Percentiles rank a stretch among this genome's conserved stretches.
Conservation (phyloP, 2,113 vertebrate genomes). For the Tenrec ecaudatus region DNA sequence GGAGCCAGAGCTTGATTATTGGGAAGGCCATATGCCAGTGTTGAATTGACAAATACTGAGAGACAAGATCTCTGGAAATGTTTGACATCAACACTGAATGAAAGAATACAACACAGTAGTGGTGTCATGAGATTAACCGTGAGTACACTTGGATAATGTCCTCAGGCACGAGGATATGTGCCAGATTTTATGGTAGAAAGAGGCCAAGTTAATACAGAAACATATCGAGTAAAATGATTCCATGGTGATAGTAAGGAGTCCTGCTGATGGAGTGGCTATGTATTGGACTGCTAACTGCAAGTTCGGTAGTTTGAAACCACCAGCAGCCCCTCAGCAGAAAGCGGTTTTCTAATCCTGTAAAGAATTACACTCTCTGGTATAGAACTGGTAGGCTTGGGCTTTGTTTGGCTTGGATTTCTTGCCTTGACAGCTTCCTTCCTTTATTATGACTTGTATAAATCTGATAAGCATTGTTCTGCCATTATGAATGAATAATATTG, state of each 20-base stretch:
- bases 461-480: no score
- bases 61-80: background rate
- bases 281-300: background rate
- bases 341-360: no score
- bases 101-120: background rate
- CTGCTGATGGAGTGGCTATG: background rate
- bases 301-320: background rate
- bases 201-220: background rate
- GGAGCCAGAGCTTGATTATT: background rate
- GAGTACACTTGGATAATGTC: background rate
- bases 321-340: no score
- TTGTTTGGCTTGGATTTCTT: no score
- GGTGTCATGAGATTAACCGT: background rate
- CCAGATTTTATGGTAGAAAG: background rate
- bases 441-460: no score
- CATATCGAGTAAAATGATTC: background rate
- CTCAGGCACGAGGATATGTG: background rate
- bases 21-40: background rate
- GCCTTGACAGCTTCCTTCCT: no score
- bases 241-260: background rate
- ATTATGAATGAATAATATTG: no score
- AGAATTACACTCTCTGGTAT: no score
- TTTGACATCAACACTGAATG: background rate
- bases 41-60: background rate
- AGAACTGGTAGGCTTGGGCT: no score